Base-by-base conservation (phyloP, 2,113 vertebrate genomes). In the Nymphicus hollandicus region DNA sequence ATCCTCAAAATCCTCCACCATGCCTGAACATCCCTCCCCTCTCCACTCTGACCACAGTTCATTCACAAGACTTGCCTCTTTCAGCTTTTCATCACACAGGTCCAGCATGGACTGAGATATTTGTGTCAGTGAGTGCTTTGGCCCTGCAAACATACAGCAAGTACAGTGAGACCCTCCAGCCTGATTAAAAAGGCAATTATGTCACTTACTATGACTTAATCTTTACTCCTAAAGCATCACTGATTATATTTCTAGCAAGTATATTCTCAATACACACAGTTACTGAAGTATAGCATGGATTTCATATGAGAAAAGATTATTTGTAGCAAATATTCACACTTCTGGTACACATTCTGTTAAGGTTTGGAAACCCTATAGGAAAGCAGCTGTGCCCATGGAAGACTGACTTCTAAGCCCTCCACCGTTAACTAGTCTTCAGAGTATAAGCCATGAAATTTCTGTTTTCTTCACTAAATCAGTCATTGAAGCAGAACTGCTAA, bases 21-120 rank as follows among this genome's bases (percentile, higher is more conserved):
- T 11, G 11, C 29, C 29, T 17, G 3, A 41, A 7, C 44, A 81
- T 13, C 23, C 46, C 23, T 77, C 29, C 55, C n/a, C 24, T 33
- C 52, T 55, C 86, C 50, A 13, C 53, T 89, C 58, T 83, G 53
- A 95, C 10, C 39, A 50, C 25, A 80, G 5, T 3, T 50, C 10
- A 49, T 87, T 78, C n/a, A 64, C 28, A 65, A 68, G 31, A 97
- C 98, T 98, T 97, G 99, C 99, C 99, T 99, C 99, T 97, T 99
- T 99, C 6, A 99, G 98, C 97, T 99, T 99, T 66, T 98, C 96
- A 97, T 99, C 99, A 95, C 99, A 99, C 92, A 99, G 97, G 95
- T 99, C 99, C 92, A 99, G 88, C 99, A 99, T 99, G 69, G 98
- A 98, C 95, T 99, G 99, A 68, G 99, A 99, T 41, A 99, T 99